Base-by-base conservation (phyloP, 2,888 invertebrate genomes). In the Trachelus tabidus region DNA sequence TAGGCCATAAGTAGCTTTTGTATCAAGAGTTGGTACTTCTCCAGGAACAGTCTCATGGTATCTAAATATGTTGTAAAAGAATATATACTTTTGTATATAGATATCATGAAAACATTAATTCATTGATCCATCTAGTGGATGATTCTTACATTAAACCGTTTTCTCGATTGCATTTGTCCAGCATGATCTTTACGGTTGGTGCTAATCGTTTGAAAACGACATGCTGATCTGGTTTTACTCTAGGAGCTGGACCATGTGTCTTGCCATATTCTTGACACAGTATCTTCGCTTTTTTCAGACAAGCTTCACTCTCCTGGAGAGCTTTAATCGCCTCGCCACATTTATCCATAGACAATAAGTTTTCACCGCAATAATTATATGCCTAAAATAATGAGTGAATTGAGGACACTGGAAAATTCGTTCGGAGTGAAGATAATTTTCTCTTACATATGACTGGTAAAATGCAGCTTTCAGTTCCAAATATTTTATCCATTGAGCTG, bases 101-200 rank as follows among this genome's bases (percentile, higher is more conserved):
- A 71, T 33, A 31, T 71, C 1, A 71, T 71, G 2, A 33, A 71
- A 31, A 12, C 31, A 11, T 71, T 71, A 71, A 71, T 6, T 23
- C 71, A 23, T 71, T 15, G 12, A 71, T 31, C 12, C 4, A 34
- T 30, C 6, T 71, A 71, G 34, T 71, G 6, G 15, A 71, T 71
- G 40, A 78, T 23, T 89, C 93, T 91, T 88, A 94, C 94, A 95
- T 95, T 81, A 95, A 93, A 77, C 94, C 93, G 89, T 95, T 95
- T 89, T 95, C 94, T 78, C 94, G 88, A 83, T 94, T 93, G 88
- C 94, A 94, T 87, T 95, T 95, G 80, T 94, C 94, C 77, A 95
- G 89, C 12, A 93, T 94, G 69, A 94, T 88, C 80, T 92, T 92
- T 30, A 95, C 92, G 75, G 93, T 89, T 30, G 94, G 94, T 12